A percentile compares a stretch with the other conserved stretches of the same genome.
These are phyloP conservation scores for Felis chaus DNA, from an alignment of 2,113 vertebrate species.

Conservation along the genomic window DNA sequence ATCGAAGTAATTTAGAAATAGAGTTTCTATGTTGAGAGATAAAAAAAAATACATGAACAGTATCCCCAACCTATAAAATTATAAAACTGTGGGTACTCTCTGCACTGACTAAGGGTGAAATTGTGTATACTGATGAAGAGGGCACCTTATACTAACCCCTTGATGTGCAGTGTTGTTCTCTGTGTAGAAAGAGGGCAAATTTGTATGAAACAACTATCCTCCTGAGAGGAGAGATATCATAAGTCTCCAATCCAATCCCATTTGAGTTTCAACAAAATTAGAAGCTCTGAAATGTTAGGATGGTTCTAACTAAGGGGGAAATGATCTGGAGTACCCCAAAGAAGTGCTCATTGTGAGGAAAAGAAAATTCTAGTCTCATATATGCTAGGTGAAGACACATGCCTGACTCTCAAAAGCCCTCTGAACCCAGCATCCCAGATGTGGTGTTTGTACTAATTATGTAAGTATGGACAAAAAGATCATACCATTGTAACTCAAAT, in stretches of 20 bases:
- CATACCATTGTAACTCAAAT: background rate
- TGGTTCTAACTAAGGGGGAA: background rate
- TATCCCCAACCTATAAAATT: background rate
- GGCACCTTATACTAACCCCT: background rate
- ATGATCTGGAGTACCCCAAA: background rate
- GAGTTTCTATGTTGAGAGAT: background rate
- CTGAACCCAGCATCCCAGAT: background rate
- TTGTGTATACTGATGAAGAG: background rate
- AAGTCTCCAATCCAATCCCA: background rate
- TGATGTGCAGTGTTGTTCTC: background rate
- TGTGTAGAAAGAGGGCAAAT: background rate
- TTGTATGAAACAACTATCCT: background rate
- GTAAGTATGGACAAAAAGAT: background rate
- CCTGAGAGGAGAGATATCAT: background rate
- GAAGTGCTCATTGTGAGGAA: background rate
- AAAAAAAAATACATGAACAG: background rate
- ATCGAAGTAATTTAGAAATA: background rate
- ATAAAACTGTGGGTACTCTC: background rate
- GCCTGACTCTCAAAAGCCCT: background rate
- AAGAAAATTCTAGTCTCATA: background rate
- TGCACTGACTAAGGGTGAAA: background rate
- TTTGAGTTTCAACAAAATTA: slow-evolving; percentile 2
- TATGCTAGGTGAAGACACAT: background rate
- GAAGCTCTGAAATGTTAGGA: background rate
- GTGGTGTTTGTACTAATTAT: background rate